These are phyloP conservation scores for Acronicta alni DNA, from an alignment of 2,888 invertebrate species.

Conservation along the genomic window DNA sequence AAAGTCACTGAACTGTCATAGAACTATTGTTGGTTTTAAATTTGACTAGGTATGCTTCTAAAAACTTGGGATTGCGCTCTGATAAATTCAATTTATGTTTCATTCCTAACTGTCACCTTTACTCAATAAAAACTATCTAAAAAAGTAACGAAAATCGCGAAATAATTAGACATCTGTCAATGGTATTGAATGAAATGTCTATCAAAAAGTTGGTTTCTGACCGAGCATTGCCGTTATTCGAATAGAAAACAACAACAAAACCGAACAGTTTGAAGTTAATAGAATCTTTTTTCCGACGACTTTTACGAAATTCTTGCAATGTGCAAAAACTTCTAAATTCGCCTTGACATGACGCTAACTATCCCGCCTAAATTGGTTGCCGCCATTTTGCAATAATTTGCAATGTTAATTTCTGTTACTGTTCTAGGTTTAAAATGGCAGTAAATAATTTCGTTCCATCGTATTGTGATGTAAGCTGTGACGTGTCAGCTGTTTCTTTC, in stretches of 20 bases:
- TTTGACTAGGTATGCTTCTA: no score
- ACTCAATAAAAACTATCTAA: no score
- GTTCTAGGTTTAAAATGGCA: conserved; percentile 48
- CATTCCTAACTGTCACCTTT: neutral
- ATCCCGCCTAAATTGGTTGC: conserved; percentile 42
- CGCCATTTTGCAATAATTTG: conserved; percentile 50
- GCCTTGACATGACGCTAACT: conserved; percentile 58
- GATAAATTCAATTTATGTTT: conserved; percentile 2
- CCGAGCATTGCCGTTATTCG: conserved; percentile 23
- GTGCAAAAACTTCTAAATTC: conserved; percentile 57
- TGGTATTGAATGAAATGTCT: conserved; percentile 6
- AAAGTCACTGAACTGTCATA: no score
- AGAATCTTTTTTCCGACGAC: conserved; percentile 31
- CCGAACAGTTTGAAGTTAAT: conserved; percentile 19
- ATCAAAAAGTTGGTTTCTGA: conserved; percentile 9
- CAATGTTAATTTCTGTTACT: conserved; percentile 59
- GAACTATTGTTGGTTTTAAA: no score
- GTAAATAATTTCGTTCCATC: conserved; percentile 36
- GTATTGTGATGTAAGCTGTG: conserved; percentile 28
- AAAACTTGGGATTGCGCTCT: neutral
- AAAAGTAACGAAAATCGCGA: neutral
- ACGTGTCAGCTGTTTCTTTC: conserved; percentile 39
- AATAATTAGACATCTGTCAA: conserved; percentile 11
- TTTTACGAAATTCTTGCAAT: conserved; percentile 48
- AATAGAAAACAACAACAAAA: conserved; percentile 38